Evolutionary conservation across 2,797 vertebrate species (phyloP).

Genomic region (Taeniopygia guttata): DNA sequence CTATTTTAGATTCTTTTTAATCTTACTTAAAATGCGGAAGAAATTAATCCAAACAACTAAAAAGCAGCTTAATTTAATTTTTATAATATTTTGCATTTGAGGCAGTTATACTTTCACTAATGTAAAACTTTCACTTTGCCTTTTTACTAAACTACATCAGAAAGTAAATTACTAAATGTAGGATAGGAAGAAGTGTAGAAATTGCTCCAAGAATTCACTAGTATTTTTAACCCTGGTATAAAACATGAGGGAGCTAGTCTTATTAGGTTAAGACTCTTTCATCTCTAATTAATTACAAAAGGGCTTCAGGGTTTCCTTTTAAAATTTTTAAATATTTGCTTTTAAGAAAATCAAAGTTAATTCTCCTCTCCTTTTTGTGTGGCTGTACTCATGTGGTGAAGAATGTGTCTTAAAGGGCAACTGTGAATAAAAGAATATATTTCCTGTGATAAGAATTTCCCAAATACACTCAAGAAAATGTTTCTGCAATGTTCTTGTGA

Average conservation of each 20-base stretch:
- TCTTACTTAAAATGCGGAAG: background rate
- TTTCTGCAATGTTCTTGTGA: background rate
- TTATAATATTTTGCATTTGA: background rate
- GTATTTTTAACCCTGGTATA: background rate
- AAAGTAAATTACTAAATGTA: background rate
- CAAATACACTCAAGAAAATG: background rate
- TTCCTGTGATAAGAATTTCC: background rate
- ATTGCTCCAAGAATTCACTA: background rate
- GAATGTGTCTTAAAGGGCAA: background rate
- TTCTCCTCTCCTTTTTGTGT: background rate
- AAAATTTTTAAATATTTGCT: constrained; percentile 42
- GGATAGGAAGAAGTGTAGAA: background rate
- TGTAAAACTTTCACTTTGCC: background rate
- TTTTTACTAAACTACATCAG: background rate
- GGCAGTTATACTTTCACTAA: background rate
- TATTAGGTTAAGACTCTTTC: constrained; percentile 38
- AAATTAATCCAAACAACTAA: background rate
- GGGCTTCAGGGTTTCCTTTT: constrained; percentile 16
- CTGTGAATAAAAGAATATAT: background rate
- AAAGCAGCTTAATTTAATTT: background rate
- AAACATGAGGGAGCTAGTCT: constrained; percentile 30
- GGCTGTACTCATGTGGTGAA: background rate
- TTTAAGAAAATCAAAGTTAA: constrained; percentile 5
- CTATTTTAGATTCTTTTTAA: background rate
- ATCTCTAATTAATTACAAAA: constrained; percentile 50